phyloP scores from a whole-genome alignment of 37 sponge, comb jelly and placozoan genomes.

The Bolinopsis microptera region DNA sequence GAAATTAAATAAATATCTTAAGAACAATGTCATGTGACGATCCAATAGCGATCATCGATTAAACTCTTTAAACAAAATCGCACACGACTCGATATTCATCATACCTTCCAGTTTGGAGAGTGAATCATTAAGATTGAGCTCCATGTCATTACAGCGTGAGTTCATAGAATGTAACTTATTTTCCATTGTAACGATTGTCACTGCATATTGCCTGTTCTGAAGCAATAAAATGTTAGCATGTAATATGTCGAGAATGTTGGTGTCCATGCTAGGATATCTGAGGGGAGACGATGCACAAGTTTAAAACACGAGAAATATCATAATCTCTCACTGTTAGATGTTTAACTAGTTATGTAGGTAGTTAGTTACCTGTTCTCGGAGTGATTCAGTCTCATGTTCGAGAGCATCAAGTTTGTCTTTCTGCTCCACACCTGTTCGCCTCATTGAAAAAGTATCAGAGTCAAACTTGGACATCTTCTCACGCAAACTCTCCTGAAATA shows the following conservation, averaged over 20 bases:
- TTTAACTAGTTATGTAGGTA: too few species aligned
- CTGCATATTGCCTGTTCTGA: constrained; percentile 34
- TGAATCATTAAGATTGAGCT: neutral
- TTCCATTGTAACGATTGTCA: constrained; percentile 36
- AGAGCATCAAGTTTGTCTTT: neutral
- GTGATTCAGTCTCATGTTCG: constrained; percentile 2
- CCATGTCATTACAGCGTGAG: neutral
- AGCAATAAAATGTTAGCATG: too few species aligned
- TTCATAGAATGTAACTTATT: neutral
- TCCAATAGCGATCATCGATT: too few species aligned
- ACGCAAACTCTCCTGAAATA: constrained; percentile 37
- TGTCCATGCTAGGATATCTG: too few species aligned
- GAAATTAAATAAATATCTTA: neutral
- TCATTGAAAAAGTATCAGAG: neutral
- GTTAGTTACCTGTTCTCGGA: constrained; percentile 24
- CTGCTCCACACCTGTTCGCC: neutral
- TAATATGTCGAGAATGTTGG: too few species aligned
- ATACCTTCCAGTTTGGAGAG: neutral
- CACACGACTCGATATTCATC: too few species aligned
- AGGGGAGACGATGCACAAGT: too few species aligned
- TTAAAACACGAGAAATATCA: too few species aligned
- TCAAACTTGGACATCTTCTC: constrained; percentile 37
- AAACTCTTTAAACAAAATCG: too few species aligned
- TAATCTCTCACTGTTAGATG: too few species aligned
- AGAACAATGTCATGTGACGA: neutral